A percentile compares a stretch with the other conserved stretches of the same genome.
phyloP scores from a whole-genome alignment of 2,888 invertebrate genomes.

The Colostygia pectinataria region DNA sequence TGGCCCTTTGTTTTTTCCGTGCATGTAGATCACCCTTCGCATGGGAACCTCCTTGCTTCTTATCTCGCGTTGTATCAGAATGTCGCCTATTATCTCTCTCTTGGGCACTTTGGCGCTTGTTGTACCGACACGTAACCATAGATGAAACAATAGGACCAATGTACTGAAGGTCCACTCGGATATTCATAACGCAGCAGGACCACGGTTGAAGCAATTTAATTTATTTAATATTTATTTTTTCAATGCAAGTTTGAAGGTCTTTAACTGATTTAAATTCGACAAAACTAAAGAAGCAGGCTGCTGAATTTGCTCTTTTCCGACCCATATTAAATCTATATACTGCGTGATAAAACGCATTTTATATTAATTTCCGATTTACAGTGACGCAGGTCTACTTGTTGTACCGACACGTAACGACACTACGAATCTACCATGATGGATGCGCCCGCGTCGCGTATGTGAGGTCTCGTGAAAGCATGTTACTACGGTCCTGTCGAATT shows the following conservation, averaged over 20 bases:
- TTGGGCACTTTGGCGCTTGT: conserved; percentile 77
- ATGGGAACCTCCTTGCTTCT: conserved; percentile 73
- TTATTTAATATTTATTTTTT: too few relatives aligned
- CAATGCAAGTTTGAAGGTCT: too few relatives aligned
- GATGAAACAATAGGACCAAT: conserved; percentile 1
- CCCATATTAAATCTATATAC: neutral
- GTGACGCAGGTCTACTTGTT: conserved; percentile 6
- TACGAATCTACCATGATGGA: conserved; percentile 76
- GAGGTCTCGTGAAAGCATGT: conserved; percentile 61
- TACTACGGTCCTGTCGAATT: conserved; percentile 33
- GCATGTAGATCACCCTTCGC: conserved; percentile 57
- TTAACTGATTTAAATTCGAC: too few relatives aligned
- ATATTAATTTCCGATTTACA: neutral
- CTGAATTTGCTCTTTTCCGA: neutral
- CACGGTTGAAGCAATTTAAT: too few relatives aligned
- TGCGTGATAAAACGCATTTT: conserved; percentile 1
- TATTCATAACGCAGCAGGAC: too few relatives aligned
- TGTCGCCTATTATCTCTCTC: conserved; percentile 80
- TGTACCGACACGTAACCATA: conserved; percentile 65
- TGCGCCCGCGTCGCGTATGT: conserved; percentile 62
- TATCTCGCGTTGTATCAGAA: conserved; percentile 79
- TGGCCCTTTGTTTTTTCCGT: conserved; percentile 54
- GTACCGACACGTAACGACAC: conserved; percentile 66
- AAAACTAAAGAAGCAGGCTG: too few relatives aligned
- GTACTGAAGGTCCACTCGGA: conserved; percentile 2